phyloP scores from a whole-genome alignment of 2,797 vertebrate genomes.

The Phrynocephalus guinanensis region DNA sequence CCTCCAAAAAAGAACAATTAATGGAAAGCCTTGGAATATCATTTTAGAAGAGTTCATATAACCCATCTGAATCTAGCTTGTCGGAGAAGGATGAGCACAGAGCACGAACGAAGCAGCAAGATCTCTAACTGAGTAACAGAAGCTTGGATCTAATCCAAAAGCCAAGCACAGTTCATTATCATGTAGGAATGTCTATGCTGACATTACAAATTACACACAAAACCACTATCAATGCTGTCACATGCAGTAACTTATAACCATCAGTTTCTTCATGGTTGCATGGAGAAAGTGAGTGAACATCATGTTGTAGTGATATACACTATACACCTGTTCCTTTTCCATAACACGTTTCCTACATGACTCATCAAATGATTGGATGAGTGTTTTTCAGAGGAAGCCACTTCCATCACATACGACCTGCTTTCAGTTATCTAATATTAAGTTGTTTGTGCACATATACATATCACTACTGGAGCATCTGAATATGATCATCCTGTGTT shows the following conservation, averaged over 20 bases:
- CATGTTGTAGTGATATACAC: not conserved
- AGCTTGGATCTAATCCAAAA: not conserved
- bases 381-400: not conserved
- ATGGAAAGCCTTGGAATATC: no score
- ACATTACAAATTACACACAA: not conserved
- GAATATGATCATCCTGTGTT: not conserved
- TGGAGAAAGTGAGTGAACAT: not conserved
- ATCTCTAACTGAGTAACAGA: not conserved
- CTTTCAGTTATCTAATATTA: not conserved
- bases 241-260: not conserved
- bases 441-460: not conserved
- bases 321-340: not conserved
- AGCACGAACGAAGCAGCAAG: not conserved
- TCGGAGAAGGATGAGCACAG: not conserved
- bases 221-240: not conserved
- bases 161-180: not conserved
- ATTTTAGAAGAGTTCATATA: not conserved
- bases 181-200: not conserved
- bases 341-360: not conserved
- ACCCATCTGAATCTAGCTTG: not conserved
- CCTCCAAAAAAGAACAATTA: not conserved
- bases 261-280: not conserved
- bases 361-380: conserved; percentile 8
- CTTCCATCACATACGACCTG: not conserved
- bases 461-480: not conserved